Conservation (phyloP, 1,140 invertebrate species). For the roundworm (Caenorhabditis elegans) region DNA sequence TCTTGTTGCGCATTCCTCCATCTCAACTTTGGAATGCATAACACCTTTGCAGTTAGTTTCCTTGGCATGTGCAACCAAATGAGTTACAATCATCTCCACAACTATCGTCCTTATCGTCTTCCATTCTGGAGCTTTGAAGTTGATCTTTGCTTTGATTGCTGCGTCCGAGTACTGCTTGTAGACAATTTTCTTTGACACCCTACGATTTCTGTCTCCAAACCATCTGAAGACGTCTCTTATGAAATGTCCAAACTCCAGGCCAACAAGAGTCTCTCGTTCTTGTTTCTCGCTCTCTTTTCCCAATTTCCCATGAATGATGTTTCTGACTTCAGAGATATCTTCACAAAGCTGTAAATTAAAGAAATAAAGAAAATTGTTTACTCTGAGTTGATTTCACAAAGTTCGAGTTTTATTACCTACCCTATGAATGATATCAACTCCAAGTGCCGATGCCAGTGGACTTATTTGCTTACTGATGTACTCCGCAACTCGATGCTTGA, state of each 20-base stretch:
- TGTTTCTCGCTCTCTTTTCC: neutral
- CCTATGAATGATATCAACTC: neutral
- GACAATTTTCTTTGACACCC: neutral
- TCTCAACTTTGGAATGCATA: conserved; percentile 19
- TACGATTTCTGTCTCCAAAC: neutral
- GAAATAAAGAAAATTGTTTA: too few species aligned
- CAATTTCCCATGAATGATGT: neutral
- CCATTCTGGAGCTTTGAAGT: conserved; percentile 20
- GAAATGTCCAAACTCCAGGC: conserved; percentile 20
- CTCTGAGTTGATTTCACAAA: too few species aligned
- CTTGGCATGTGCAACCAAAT: neutral
- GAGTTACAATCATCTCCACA: conserved; percentile 11
- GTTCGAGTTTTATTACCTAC: neutral
- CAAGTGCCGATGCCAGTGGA: neutral
- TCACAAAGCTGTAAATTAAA: neutral
- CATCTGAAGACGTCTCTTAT: neutral
- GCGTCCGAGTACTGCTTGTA: neutral
- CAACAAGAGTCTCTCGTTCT: neutral
- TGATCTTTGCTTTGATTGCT: neutral
- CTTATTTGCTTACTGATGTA: neutral
- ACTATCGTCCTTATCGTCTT: conserved; percentile 22
- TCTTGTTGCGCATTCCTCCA: conserved; percentile 32
- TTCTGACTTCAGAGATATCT: neutral
- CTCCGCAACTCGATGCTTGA: neutral
- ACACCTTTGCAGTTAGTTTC: neutral